Evolutionary conservation across 2,888 invertebrate genomes (phyloP), one percentile per base, ranked within the genome.

Genomic region (Syritta pipiens): DNA sequence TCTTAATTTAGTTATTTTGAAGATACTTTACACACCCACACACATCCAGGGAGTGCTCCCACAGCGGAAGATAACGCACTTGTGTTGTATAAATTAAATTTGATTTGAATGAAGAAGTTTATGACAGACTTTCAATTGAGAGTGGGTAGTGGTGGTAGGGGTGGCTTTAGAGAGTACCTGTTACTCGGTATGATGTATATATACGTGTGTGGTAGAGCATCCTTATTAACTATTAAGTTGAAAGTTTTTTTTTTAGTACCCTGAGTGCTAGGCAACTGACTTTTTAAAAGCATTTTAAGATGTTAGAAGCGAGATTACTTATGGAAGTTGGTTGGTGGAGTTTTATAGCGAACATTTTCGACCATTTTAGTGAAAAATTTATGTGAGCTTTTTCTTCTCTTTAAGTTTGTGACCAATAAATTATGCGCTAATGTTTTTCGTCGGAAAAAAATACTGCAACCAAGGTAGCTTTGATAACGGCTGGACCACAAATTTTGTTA

Each of bases 71-170:
- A 77, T 59, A 71, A 71, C 59, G n/a, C n/a, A 65, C 72, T 76
- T 69, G 63, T 46, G 55, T 51, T 65, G 48, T 40, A 65, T 72
- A 77, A 67, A 77, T 77, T 77, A 60, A 72, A 65, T 77, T 67
- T 72, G 72, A 72, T 67, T 77, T 60, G 48, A 77, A 53, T 53
- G 59, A 71, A 49, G 22, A 32, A 53, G 46, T 53, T 59, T 53
- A 28, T 32, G 20, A 49, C 42, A 35, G 42, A n/a, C 68, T 57
- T 69, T 51, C 51, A 17, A 63, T 49, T 40, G 51, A 46, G 10
- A 6, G 40, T 7, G 4, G 9, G 40, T 10, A 4, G 3, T 6
- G 30, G 9, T 1, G 10, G 9, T 10, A 9, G 26, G 24, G 7
- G 0, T 1, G 7, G 14, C 7, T 55, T 51, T 37, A 7, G 9